Evolutionary conservation across 2,797 vertebrate species (phyloP), one percentile per base, ranked within the genome.

Genomic region (Distichodus sexfasciatus): DNA sequence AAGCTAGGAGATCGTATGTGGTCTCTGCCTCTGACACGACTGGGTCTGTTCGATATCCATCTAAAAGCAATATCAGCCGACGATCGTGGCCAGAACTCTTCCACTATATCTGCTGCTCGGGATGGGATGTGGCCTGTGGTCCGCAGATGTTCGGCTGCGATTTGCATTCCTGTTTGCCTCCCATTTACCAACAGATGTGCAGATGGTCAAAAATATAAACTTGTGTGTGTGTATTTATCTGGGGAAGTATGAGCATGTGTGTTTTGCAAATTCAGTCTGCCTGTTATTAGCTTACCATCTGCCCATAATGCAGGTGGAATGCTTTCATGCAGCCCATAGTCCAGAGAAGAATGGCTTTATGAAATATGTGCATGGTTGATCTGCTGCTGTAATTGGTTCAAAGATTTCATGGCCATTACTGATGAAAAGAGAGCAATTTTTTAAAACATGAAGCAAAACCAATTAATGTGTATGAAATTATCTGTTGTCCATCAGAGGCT

Each of bases 41-140:
- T 90, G 91, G 89, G 91, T 91, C 91, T 92, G 89, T 92, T 89
- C 87, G 91, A 93, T 93, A 93, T 87, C 86, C 89, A 93, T 94
- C 91, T 93, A 92, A 93, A 93, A 94, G 92, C 90, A 93, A 93
- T 94, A 93, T 92, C 91, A 91, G 89, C 82, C 90, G 91, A 92
- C 91, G 90, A 93, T 92, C 92, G 91, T 87, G 88, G 91, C 90
- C 90, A 88, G 90, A 90, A 89, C 89, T 92, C 90, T 90, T 91
- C 91, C 72, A n/a, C n/a, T 92, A 90, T n/a, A 26, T 57, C 59
- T 87, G 82, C 90, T 93, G 90, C 92, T 91, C 87, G 87, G 92
- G 89, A 85, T 90, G 88, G 87, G 89, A 92, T 90, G 89, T 91
- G 88, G 91, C 83, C 91, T 87, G 85, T 87, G 85, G 84, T 87